Percentiles rank a stretch among this genome's conserved stretches.
These are phyloP conservation scores for Exaiptasia diaphana DNA, from an alignment of 64 coral and sea anemone species.

Conservation along the genomic window DNA sequence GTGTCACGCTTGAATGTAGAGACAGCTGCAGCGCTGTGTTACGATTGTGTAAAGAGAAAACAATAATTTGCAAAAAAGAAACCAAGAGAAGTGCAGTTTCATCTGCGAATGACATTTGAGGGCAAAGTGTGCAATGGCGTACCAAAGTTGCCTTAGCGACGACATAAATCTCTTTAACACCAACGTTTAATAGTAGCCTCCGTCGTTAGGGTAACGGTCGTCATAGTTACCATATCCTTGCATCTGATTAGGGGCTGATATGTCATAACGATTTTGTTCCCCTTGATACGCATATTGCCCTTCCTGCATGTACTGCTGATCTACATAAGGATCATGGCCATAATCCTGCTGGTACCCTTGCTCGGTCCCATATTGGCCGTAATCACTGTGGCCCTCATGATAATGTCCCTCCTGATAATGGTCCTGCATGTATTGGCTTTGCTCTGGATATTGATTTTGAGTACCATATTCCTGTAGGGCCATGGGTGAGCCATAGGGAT, in stretches of 20 bases:
- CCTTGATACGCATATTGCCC: slow-evolving; percentile 48
- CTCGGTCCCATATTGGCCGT: slow-evolving; percentile 25
- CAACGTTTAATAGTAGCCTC: background rate
- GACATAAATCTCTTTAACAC: background rate
- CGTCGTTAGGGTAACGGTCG: slow-evolving; percentile 10
- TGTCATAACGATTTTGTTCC: background rate
- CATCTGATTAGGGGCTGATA: background rate
- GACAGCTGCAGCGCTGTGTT: too few relatives aligned
- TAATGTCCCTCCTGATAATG: slow-evolving; percentile 67
- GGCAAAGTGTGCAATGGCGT: background rate
- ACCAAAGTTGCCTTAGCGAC: background rate
- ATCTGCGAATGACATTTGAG: too few relatives aligned
- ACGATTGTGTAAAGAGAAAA: too few relatives aligned
- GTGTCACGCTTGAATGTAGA: too few relatives aligned
- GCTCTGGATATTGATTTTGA: background rate
- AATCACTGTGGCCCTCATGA: slow-evolving; percentile 51
- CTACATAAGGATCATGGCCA: slow-evolving; percentile 15
- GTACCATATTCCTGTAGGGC: slow-evolving; percentile 7
- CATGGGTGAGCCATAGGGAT: slow-evolving; percentile 14
- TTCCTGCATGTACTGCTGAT: slow-evolving; percentile 49
- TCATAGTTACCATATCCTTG: slow-evolving; percentile 21
- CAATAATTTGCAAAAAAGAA: too few relatives aligned
- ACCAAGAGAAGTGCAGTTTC: too few relatives aligned
- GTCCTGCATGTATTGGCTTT: background rate
- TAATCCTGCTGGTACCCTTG: slow-evolving; percentile 76